phyloP scores from a whole-genome alignment of 2,113 vertebrate species.

The Triplophysa rosa region DNA sequence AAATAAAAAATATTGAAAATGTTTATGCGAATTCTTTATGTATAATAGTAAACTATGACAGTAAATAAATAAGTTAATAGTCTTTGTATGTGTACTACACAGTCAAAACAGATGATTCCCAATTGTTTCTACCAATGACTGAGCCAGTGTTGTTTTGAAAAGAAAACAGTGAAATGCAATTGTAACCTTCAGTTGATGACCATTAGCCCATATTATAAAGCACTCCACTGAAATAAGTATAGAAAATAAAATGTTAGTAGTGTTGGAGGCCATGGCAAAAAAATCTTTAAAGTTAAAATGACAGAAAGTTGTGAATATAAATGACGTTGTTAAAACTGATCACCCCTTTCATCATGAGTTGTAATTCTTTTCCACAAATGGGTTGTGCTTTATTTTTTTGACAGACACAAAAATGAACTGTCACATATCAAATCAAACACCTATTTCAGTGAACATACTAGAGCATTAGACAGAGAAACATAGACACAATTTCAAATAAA shows the following conservation, averaged over 20 bases:
- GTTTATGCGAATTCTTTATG: no score
- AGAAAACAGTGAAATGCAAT: no score
- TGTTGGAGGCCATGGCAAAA: background rate
- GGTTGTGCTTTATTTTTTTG: conserved; percentile 9
- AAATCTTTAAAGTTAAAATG: background rate
- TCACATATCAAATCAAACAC: conserved; percentile 21
- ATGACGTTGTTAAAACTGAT: background rate
- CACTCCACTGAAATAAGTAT: background rate
- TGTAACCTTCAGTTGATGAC: no score
- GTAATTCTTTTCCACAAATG: background rate
- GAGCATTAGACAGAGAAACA: conserved; percentile 1
- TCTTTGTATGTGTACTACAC: no score
- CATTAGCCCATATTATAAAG: background rate
- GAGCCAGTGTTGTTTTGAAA: no score
- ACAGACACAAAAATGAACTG: background rate
- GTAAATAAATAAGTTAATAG: no score
- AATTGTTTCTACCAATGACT: no score
- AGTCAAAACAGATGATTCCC: no score
- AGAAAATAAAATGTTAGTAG: no score
- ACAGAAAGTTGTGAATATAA: background rate
- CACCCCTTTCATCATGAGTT: background rate
- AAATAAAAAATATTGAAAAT: no score
- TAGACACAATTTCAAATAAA: conserved; percentile 24
- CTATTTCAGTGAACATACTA: conserved; percentile 3
- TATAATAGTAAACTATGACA: no score